Percentiles rank a stretch among this genome's conserved stretches.
These are phyloP conservation scores for Ferdinandea cuprea DNA, from an alignment of 2,888 invertebrate species.

Conservation along the genomic window DNA sequence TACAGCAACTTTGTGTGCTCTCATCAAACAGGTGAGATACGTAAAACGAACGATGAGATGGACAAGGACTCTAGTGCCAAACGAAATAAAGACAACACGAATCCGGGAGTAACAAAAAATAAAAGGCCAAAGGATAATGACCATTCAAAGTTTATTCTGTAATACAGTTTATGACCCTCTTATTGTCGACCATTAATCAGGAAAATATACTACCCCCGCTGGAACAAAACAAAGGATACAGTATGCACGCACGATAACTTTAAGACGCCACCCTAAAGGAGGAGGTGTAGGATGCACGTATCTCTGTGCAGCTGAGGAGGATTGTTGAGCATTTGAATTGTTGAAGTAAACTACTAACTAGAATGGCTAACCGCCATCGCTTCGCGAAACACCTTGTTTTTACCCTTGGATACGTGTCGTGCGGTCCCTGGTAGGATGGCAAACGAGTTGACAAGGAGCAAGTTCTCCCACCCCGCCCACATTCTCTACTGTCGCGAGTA, in stretches of 20 bases:
- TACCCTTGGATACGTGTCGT: background rate
- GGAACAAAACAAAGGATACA: constrained; percentile 66
- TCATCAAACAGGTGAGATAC: constrained; percentile 64
- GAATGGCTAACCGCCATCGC: constrained; percentile 41
- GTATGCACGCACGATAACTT: constrained; percentile 31
- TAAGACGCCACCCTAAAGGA: background rate
- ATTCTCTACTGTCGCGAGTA: constrained; percentile 67
- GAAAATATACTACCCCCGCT: constrained; percentile 42
- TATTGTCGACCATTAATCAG: constrained; percentile 71
- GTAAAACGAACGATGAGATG: background rate
- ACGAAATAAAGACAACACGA: background rate
- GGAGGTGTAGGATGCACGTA: background rate
- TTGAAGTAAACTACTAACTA: constrained; percentile 8
- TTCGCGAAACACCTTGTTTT: constrained; percentile 35
- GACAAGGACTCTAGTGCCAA: background rate
- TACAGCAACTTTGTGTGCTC: constrained; percentile 59
- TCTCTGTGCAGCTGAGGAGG: constrained; percentile 32
- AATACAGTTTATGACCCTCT: constrained; percentile 61
- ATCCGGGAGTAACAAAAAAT: background rate
- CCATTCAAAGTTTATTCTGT: constrained; percentile 56
- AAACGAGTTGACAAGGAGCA: no score
- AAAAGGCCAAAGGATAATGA: constrained; percentile 59
- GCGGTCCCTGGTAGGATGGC: background rate
- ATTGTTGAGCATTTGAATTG: constrained; percentile 4
- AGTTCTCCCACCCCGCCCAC: background rate